Evolutionary conservation across 1,140 invertebrate genomes (phyloP).

Genomic region (Sweltsa coloradensis): DNA sequence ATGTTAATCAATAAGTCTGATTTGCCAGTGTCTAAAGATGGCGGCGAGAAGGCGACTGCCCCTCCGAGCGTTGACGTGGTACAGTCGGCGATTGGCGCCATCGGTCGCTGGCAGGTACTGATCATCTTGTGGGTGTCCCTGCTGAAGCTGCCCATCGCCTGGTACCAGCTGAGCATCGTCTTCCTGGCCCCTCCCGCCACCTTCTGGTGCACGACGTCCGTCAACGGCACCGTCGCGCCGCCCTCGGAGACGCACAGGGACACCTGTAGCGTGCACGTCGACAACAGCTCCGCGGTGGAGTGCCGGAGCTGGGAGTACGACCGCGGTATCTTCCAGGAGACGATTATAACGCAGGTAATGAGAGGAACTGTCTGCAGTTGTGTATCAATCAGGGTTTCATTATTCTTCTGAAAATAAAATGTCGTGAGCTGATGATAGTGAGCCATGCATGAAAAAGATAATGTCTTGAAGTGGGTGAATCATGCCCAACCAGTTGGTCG

Average conservation of each 20-base stretch:
- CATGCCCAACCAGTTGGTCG: too few relatives aligned
- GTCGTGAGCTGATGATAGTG: too few relatives aligned
- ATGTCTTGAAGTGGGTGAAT: too few relatives aligned
- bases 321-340: constrained; percentile 48
- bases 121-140: constrained; percentile 48
- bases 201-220: constrained; percentile 29
- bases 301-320: constrained; percentile 48
- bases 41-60: too few relatives aligned
- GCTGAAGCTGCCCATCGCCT: constrained; percentile 48
- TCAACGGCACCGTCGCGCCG: constrained; percentile 9
- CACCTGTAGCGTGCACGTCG: constrained; percentile 17
- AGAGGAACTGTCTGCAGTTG: too few relatives aligned
- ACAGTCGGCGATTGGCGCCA: constrained; percentile 48
- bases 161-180: constrained; percentile 37
- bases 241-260: background rate
- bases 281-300: constrained; percentile 28
- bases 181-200: constrained; percentile 45
- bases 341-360: constrained; percentile 51
- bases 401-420: too few relatives aligned
- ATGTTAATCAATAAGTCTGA: too few relatives aligned
- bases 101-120: constrained; percentile 57
- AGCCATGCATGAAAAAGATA: too few relatives aligned
- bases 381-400: too few relatives aligned
- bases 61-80: too few relatives aligned
- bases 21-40: too few relatives aligned